phyloP scores from a whole-genome alignment of 2,888 invertebrate species.

The Geophilus truncorum region DNA sequence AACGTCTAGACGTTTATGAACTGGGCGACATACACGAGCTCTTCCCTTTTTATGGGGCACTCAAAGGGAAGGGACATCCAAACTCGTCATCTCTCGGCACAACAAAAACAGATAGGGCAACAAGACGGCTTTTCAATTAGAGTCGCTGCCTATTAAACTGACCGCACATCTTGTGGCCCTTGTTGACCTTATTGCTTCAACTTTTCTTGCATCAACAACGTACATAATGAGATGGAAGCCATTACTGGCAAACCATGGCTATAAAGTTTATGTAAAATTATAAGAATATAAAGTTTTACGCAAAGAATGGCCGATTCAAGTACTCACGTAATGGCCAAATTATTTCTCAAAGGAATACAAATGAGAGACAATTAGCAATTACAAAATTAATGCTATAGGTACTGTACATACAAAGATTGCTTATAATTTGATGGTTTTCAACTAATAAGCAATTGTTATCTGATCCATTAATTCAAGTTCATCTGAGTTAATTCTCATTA shows the following conservation, averaged over 20 bases:
- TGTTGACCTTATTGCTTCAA: slow-evolving; percentile 18
- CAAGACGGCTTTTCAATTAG: slow-evolving; percentile 21
- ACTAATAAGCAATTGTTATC: no score
- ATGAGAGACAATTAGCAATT: no score
- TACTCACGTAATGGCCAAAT: no score
- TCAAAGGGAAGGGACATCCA: not conserved
- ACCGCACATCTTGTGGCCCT: not conserved
- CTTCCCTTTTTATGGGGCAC: slow-evolving; percentile 15
- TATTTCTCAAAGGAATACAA: no score
- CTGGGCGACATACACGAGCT: slow-evolving; percentile 25
- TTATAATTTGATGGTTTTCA: no score
- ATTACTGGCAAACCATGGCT: not conserved
- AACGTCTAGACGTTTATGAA: slow-evolving; percentile 21
- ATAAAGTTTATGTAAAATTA: not conserved
- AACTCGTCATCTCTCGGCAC: slow-evolving; percentile 17
- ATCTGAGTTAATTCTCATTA: no score
- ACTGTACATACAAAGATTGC: no score
- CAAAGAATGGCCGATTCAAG: no score
- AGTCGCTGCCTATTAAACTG: slow-evolving; percentile 23
- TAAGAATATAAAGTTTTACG: not conserved
- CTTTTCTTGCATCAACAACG: not conserved
- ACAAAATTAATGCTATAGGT: no score
- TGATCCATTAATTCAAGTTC: no score
- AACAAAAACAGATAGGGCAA: slow-evolving; percentile 24
- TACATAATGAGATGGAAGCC: not conserved